phyloP scores from a whole-genome alignment of 2,888 invertebrate genomes.

The Operophtera brumata region DNA sequence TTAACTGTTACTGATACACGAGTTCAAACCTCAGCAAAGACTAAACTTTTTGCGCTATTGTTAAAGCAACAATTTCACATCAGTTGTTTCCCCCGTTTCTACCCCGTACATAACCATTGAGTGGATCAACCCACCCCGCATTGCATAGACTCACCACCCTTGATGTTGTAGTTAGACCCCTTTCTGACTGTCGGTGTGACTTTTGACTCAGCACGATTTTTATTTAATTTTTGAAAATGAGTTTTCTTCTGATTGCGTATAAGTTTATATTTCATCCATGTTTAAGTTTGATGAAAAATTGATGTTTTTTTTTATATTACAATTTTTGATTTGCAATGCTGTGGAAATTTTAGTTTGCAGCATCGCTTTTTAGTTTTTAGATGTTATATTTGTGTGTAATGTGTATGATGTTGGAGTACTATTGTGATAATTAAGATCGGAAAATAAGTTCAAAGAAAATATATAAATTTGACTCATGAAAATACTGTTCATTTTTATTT shows the following conservation, averaged over 20 bases:
- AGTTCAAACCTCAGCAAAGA: background rate
- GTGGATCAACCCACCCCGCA: conserved; percentile 9
- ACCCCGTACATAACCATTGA: conserved; percentile 19
- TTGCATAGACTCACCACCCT: conserved; percentile 18
- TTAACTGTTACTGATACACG: background rate
- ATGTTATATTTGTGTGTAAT: conserved; percentile 6
- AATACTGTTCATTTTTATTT: too few relatives aligned
- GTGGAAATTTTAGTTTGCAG: conserved; percentile 30
- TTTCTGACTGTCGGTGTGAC: conserved; percentile 10
- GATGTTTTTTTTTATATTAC: conserved; percentile 19
- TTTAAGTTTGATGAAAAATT: conserved; percentile 12
- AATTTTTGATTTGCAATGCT: conserved; percentile 38
- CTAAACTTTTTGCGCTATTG: conserved; percentile 1
- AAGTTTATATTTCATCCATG: background rate
- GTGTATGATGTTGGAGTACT: conserved; percentile 17
- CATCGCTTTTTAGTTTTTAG: conserved; percentile 38
- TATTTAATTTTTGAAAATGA: conserved; percentile 16
- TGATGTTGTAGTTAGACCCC: conserved; percentile 21
- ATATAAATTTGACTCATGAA: too few relatives aligned
- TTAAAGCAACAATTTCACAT: conserved; percentile 20
- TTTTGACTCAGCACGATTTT: conserved; percentile 21
- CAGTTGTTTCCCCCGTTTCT: conserved; percentile 7
- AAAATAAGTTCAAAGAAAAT: too few relatives aligned
- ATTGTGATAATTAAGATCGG: conserved; percentile 16
- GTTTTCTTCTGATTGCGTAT: background rate